These are phyloP conservation scores for Halictus quadricinctus DNA, from an alignment of 2,888 invertebrate genomes.

Conservation along the genomic window DNA sequence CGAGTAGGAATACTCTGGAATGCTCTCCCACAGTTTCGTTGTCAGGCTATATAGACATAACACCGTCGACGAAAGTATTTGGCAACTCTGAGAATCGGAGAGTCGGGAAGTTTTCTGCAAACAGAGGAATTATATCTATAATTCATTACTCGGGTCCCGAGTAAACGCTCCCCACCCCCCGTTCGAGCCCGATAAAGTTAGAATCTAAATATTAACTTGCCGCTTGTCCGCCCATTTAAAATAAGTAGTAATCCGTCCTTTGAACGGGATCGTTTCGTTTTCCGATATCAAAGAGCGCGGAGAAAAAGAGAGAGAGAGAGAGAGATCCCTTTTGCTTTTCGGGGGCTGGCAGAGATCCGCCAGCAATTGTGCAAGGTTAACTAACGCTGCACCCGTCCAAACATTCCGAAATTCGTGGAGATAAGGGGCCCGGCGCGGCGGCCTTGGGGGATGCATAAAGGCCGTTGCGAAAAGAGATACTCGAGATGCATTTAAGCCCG, in stretches of 20 bases:
- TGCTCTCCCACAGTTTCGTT: neutral
- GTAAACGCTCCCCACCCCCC: neutral
- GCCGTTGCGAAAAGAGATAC: conserved; percentile 60
- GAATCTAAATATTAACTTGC: neutral
- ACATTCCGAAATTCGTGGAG: conserved; percentile 38
- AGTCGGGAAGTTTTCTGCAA: neutral
- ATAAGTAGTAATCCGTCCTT: neutral
- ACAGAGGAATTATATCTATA: conserved; percentile 1
- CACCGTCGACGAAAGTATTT: neutral
- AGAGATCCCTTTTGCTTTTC: neutral
- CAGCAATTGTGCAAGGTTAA: conserved; percentile 24
- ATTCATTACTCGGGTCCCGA: neutral
- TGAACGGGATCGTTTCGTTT: neutral
- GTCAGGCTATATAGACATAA: neutral
- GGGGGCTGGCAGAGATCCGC: neutral
- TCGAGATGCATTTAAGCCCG: conserved; percentile 67
- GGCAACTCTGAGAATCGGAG: neutral
- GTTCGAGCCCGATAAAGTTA: neutral
- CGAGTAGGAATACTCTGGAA: neutral
- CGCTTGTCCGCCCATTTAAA: neutral
- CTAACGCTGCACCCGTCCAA: conserved; percentile 27
- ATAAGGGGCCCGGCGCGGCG: neutral
- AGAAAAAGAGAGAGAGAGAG: no score
- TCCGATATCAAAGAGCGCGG: neutral
- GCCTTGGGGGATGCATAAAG: conserved; percentile 9